Evolutionary conservation across 2,113 vertebrate species (phyloP), one percentile per base, ranked within the genome.

Genomic region (Regulus satrapa): DNA sequence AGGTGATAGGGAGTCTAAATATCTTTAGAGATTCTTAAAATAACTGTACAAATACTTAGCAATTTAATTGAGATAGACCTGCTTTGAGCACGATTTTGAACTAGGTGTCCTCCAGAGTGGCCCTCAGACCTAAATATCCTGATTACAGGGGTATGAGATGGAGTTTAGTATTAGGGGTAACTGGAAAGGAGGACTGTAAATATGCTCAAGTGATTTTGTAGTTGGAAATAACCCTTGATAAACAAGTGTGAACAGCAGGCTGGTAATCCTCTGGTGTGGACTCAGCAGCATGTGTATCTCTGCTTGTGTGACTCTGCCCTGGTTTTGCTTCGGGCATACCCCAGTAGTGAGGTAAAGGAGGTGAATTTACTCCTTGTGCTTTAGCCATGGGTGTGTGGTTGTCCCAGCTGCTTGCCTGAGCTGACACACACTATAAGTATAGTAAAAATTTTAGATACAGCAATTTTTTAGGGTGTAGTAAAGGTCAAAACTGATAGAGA

Each of bases 401-500:
- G 18, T 15, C 24, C 13, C n/a, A 38, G 61, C 24, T 38, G 24
- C 86, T 82, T 67, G 45, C 45, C 46, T 46, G 28, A 40, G 40
- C 54, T 31, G 31, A 40, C 3, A 40, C n/a, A 34, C 17, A 54
- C 0, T 0, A 2, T 34, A 61, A 45, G 5, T 62, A 54, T 3
- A 68, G 12, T 20, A 83, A 73, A 68, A 68, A 34, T 24, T 78
- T 79, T 38, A 76, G 26, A 21, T 34, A 24, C 8, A 48, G 31
- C 40, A 88, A 76, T 51, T 83, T 85, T 28, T 24, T 15, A 14
- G 43, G 32, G 5, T 49, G 17, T 12, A 78, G 29, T 51, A 87
- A 85, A 85, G 36, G 21, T 88, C 54, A 69, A 52, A 74, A 63
- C 7, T 46, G 29, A 45, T n/a, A 54, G 48, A 66, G 19, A 43